Percentiles rank a stretch among this genome's conserved stretches.
Evolutionary conservation across 1,140 invertebrate genomes (phyloP).

Genomic region (Orchesella cincta): DNA sequence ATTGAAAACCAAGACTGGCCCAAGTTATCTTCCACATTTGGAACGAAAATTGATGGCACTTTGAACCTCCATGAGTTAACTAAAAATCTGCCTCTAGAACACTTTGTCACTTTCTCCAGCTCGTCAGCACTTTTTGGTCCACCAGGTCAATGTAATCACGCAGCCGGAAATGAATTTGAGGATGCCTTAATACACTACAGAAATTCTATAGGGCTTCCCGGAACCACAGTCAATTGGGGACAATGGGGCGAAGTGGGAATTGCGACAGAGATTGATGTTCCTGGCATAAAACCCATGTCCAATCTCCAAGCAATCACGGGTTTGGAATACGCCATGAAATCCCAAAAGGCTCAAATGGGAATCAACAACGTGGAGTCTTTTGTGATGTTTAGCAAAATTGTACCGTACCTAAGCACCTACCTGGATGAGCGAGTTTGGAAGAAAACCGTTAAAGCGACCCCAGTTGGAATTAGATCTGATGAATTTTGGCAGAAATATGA

Average conservation of each 20-base stretch:
- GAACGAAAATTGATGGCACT: constrained; percentile 19
- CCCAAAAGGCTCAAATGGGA: neutral
- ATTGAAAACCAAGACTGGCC: neutral
- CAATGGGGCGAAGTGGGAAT: constrained; percentile 12
- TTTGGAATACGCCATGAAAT: constrained; percentile 8
- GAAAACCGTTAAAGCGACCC: neutral
- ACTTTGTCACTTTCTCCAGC: constrained; percentile 16
- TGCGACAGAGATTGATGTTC: neutral
- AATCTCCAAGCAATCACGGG: neutral
- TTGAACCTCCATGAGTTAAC: constrained; percentile 20
- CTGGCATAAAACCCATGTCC: constrained; percentile 2
- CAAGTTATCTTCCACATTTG: neutral
- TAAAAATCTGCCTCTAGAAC: neutral
- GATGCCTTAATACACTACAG: constrained; percentile 7
- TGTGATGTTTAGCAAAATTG: neutral
- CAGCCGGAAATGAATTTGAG: constrained; percentile 22
- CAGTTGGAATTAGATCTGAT: neutral
- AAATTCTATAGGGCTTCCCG: neutral
- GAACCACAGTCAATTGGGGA: neutral
- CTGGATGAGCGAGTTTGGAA: constrained; percentile 9
- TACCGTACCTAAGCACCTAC: neutral
- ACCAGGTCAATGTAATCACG: constrained; percentile 17
- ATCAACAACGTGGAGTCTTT: constrained; percentile 13
- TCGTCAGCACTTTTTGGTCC: neutral
- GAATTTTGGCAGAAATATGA: constrained; percentile 19